Evolutionary conservation across 2,888 invertebrate species (phyloP).

Genomic region (Melipona beecheii): DNA sequence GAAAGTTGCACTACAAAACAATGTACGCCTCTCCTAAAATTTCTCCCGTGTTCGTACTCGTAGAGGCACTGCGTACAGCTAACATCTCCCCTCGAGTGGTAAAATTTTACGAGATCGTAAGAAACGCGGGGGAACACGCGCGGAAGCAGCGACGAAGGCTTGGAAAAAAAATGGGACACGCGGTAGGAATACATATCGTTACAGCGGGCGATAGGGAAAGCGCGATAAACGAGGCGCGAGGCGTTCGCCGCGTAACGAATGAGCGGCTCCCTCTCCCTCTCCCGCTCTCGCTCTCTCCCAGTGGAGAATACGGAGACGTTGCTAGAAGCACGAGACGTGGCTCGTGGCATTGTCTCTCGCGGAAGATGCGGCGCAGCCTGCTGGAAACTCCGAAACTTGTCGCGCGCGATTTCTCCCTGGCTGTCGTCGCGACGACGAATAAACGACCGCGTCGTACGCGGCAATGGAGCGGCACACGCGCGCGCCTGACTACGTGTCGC

Average conservation of each 20-base stretch:
- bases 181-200: neutral
- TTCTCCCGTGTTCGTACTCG: neutral
- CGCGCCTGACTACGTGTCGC: conserved; percentile 54
- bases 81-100: no score
- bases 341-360: conserved; percentile 54
- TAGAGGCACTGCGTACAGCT: no score
- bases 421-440: conserved; percentile 51
- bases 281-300: no score
- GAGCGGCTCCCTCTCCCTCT: neutral
- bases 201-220: neutral
- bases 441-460: conserved; percentile 49
- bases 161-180: neutral
- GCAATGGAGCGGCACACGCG: conserved; percentile 27
- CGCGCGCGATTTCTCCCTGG: conserved; percentile 44
- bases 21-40: neutral
- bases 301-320: neutral
- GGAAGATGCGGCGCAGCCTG: conserved; percentile 39
- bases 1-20: no score
- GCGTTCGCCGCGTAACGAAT: conserved; percentile 30
- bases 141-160: neutral
- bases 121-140: neutral
- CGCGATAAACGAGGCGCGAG: conserved; percentile 33
- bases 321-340: neutral
- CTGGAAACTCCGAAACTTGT: conserved; percentile 53
- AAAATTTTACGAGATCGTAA: conserved; percentile 1